These are phyloP conservation scores for Amphibalanus amphitrite DNA, from an alignment of 1,140 invertebrate species.

Conservation along the genomic window DNA sequence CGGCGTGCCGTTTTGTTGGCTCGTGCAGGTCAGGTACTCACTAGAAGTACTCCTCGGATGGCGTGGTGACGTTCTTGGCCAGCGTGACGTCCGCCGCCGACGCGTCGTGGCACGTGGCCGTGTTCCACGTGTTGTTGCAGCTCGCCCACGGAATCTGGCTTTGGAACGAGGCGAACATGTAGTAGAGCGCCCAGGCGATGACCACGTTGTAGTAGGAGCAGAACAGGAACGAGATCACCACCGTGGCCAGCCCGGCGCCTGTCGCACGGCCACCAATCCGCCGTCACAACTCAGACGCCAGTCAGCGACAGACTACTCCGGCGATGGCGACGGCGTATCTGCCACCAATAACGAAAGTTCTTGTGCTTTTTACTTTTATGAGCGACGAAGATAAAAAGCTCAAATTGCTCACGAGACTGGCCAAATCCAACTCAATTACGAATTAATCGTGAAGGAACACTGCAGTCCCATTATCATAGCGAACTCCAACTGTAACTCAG, in stretches of 20 bases:
- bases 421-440: too few relatives aligned
- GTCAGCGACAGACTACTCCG: too few relatives aligned
- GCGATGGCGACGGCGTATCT: too few relatives aligned
- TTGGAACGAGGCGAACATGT: constrained; percentile 54
- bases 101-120: constrained; percentile 19
- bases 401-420: too few relatives aligned
- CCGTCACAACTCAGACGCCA: constrained; percentile 1
- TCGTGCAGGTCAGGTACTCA: neutral
- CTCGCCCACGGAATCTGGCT: constrained; percentile 55
- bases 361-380: too few relatives aligned
- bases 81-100: neutral
- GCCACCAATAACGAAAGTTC: too few relatives aligned
- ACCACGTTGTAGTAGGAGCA: constrained; percentile 71
- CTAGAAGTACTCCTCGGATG: neutral
- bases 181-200: constrained; percentile 67
- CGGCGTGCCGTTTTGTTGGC: too few relatives aligned
- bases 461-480: too few relatives aligned
- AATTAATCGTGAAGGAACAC: too few relatives aligned
- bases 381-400: too few relatives aligned
- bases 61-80: neutral
- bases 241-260: constrained; percentile 54
- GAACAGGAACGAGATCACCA: constrained; percentile 76
- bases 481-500: too few relatives aligned
- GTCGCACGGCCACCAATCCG: constrained; percentile 8
- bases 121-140: constrained; percentile 56